Evolutionary conservation across 92 coral and sea anemone species (phyloP).

Genomic region (Palythoa caribaeorum): DNA sequence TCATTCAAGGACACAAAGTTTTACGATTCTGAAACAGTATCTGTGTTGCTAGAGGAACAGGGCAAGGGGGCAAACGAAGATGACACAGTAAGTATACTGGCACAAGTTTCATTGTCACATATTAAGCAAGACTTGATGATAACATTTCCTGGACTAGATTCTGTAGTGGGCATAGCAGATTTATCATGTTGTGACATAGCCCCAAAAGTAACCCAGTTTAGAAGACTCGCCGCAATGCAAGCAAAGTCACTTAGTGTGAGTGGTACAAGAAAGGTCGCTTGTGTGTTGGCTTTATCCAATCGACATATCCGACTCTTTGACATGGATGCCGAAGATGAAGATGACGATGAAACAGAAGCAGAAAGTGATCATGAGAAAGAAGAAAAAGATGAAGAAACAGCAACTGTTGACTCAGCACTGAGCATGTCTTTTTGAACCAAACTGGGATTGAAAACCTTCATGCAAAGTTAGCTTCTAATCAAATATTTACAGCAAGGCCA

Average conservation of each 20-base stretch:
- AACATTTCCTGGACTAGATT: slow-evolving; percentile 14
- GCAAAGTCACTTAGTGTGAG: slow-evolving; percentile 86
- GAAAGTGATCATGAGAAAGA: slow-evolving; percentile 55
- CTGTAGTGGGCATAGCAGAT: slow-evolving; percentile 32
- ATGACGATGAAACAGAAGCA: slow-evolving; percentile 82
- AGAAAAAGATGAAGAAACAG: not conserved
- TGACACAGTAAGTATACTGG: slow-evolving; percentile 58
- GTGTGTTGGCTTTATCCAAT: slow-evolving; percentile 83
- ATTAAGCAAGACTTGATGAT: slow-evolving; percentile 39
- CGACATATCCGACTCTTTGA: slow-evolving; percentile 86
- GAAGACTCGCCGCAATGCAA: slow-evolving; percentile 80
- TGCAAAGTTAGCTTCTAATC: no score
- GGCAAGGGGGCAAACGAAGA: slow-evolving; percentile 22
- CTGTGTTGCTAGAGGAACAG: slow-evolving; percentile 70
- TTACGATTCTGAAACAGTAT: slow-evolving; percentile 71
- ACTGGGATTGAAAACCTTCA: not conserved
- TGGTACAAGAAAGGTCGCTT: slow-evolving; percentile 91
- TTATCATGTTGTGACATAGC: slow-evolving; percentile 61
- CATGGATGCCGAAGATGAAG: slow-evolving; percentile 99
- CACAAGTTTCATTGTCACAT: slow-evolving; percentile 70
- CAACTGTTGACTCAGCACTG: slow-evolving; percentile 8
- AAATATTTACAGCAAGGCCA: no score
- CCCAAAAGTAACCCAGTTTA: slow-evolving; percentile 72
- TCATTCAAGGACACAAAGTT: slow-evolving; percentile 64
- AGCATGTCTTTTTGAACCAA: slow-evolving; percentile 1